phyloP scores from a whole-genome alignment of 23 tunicate genomes.

The Styela clava region DNA sequence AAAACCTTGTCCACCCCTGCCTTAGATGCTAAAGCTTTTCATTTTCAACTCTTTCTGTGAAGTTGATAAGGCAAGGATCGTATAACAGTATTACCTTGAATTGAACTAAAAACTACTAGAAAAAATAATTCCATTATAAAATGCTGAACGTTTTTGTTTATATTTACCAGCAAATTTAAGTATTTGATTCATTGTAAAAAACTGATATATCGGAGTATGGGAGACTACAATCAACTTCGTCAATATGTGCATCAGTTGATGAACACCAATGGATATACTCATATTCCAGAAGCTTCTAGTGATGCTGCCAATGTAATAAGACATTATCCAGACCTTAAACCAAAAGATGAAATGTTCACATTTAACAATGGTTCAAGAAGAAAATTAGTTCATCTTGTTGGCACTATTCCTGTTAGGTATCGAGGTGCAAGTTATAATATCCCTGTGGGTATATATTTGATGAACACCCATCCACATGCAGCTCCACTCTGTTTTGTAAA shows the following conservation, averaged over 20 bases:
- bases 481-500: constrained; percentile 91
- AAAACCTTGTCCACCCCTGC: too few species aligned
- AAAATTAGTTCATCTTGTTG: constrained; percentile 50
- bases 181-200: too few species aligned
- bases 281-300: background rate
- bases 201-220: too few species aligned
- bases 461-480: constrained; percentile 69
- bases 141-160: too few species aligned
- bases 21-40: too few species aligned
- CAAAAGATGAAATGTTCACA: constrained; percentile 50
- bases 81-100: too few species aligned
- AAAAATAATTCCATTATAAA: too few species aligned
- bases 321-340: constrained; percentile 48
- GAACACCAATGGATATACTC: constrained; percentile 4
- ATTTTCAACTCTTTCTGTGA: too few species aligned
- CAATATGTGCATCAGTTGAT: background rate
- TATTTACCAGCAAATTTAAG: too few species aligned
- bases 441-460: constrained; percentile 85
- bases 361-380: constrained; percentile 77
- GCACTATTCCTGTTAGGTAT: constrained; percentile 91
- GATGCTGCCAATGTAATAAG: constrained; percentile 3
- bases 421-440: constrained; percentile 80
- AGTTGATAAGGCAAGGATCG: too few species aligned
- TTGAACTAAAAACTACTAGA: too few species aligned
- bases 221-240: background rate